Conservation (phyloP, 1,140 invertebrate species). For the Scylla paramamosain region DNA sequence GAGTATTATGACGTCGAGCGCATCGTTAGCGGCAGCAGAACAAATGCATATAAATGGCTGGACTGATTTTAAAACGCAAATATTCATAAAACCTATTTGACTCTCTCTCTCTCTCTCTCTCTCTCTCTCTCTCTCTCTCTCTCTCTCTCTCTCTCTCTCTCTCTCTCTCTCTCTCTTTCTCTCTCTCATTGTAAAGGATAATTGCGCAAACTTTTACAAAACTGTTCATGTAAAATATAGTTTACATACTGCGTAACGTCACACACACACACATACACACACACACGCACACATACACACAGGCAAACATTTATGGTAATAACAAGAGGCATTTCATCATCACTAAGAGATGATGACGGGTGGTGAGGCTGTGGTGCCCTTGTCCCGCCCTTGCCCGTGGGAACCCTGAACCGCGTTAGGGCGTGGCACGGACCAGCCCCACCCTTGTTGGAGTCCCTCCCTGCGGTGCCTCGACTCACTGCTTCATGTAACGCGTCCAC, state of each 20-base stretch:
- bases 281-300: neutral
- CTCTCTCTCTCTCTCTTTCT: neutral
- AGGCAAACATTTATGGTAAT: neutral
- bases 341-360: neutral
- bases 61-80: too few relatives aligned
- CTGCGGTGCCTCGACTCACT: too few relatives aligned
- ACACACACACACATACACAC: constrained; percentile 2
- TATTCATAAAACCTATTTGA: too few relatives aligned
- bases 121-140: neutral
- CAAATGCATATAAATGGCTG: too few relatives aligned
- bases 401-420: neutral
- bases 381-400: neutral
- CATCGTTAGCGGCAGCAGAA: too few relatives aligned
- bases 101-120: too few relatives aligned
- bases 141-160: too few relatives aligned
- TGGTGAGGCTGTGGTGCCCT: neutral
- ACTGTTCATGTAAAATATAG: neutral
- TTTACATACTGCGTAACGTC: neutral
- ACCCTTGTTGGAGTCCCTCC: too few relatives aligned
- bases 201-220: neutral
- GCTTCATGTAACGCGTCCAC: too few relatives aligned
- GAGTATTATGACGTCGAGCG: too few relatives aligned
- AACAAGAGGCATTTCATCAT: neutral
- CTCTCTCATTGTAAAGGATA: neutral
- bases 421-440: too few relatives aligned